Percentiles rank a stretch among this genome's conserved stretches.
Conservation (phyloP, 2,113 vertebrate species). For the Illadopsis cleaveri region DNA sequence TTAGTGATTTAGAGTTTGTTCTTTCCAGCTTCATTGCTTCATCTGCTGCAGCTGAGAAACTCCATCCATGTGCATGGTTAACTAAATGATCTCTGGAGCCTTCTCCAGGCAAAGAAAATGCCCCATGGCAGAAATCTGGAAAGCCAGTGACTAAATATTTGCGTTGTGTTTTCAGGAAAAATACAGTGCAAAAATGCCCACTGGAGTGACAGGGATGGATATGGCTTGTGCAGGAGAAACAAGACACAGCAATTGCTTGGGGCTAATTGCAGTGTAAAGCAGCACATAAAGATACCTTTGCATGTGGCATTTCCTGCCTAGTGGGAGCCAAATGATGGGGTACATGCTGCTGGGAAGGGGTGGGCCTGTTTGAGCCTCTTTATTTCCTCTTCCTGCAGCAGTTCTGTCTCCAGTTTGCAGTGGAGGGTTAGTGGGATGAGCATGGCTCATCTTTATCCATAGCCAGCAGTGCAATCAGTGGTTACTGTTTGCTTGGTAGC, state of each 20-base stretch:
- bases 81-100: background rate
- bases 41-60: background rate
- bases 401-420: background rate
- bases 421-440: background rate
- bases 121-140: background rate
- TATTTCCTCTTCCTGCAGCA: background rate
- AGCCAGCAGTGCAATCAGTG: background rate
- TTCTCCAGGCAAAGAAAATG: background rate
- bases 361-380: background rate
- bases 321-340: background rate
- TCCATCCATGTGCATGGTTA: background rate
- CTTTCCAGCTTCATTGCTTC: background rate
- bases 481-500: background rate
- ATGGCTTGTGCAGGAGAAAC: rapidly evolving
- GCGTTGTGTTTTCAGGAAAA: background rate
- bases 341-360: background rate
- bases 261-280: background rate
- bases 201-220: background rate
- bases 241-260: background rate
- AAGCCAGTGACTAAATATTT: background rate
- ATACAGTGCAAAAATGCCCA: background rate
- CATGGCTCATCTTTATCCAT: rapidly evolving
- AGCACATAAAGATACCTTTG: background rate
- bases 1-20: background rate
- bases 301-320: background rate